Evolutionary conservation across 2,797 vertebrate genomes (phyloP), one percentile per base, ranked within the genome.

Genomic region (Myripristis jacobus): DNA sequence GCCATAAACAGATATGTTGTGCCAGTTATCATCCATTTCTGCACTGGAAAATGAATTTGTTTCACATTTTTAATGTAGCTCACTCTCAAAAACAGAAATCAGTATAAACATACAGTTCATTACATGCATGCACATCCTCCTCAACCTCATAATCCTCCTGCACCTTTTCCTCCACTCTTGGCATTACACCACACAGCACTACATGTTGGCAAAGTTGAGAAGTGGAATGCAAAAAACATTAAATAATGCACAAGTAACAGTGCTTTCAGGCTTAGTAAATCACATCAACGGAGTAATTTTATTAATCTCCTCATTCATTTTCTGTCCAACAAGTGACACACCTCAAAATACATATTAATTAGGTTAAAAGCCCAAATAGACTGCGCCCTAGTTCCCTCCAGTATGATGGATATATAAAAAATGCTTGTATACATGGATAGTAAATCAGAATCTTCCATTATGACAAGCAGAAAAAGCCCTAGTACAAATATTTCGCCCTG

Each of bases 261-360:
- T 59, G 56, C 36, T 41, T 74, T 74, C 56, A 44, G 29, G 56
- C 25, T 67, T 31, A 61, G 29, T n/a, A 80, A 80, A 84, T 77
- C 19, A 77, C 36, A 54, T 6, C 16, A 75, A 82, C 56, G 24
- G 58, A 80, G 22, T 78, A 13, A 70, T 77, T 80, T 65, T 57
- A 53, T 75, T 81, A 84, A 82, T 82, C 71, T 70, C 70, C 48
- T 78, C 18, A 75, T 87, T 70, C 66, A 73, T 85, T 82, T 80
- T 55, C 38, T 36, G 59, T 47, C 59, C 52, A 73, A 70, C 41
- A 74, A 81, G 73, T 66, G 68, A 66, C 54, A 66, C 69, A 80
- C 70, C 64, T 78, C 50, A 77, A 81, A 84, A 79, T 76, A 79
- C 52, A 84, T 73, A 86, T 79, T 6, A 70, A 85, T 84, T 80